Evolutionary conservation across 2,113 vertebrate species (phyloP).

Genomic region (Petromus typicus): DNA sequence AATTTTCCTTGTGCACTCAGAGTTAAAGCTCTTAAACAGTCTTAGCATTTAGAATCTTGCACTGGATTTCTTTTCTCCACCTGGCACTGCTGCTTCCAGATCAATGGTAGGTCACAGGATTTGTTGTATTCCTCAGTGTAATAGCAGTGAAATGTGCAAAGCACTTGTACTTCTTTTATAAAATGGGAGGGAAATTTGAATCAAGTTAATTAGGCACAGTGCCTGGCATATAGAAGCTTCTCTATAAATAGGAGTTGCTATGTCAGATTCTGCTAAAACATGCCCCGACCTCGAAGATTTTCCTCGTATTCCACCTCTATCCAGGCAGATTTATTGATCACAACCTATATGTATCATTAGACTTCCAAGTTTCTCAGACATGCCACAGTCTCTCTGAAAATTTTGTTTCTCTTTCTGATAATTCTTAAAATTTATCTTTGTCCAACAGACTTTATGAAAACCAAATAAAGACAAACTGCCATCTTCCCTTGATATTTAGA

Average conservation of each 20-base stretch:
- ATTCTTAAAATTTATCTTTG: conserved; percentile 4
- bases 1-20: not conserved
- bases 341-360: not conserved
- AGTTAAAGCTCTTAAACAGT: not conserved
- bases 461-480: not conserved
- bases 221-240: not conserved
- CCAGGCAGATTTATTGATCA: not conserved
- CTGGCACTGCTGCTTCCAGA: not conserved
- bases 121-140: not conserved
- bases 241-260: not conserved
- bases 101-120: not conserved
- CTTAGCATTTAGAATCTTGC: not conserved
- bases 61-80: not conserved
- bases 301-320: not conserved
- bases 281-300: not conserved
- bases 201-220: not conserved
- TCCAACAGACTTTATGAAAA: not conserved
- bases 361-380: not conserved
- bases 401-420: not conserved
- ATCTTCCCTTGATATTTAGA: not conserved
- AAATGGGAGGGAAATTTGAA: not conserved
- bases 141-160: not conserved
- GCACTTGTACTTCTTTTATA: not conserved
- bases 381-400: not conserved
- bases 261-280: not conserved